Evolutionary conservation across 2,888 invertebrate genomes (phyloP), one percentile per base, ranked within the genome.

Genomic region (Oasisia sp.): DNA sequence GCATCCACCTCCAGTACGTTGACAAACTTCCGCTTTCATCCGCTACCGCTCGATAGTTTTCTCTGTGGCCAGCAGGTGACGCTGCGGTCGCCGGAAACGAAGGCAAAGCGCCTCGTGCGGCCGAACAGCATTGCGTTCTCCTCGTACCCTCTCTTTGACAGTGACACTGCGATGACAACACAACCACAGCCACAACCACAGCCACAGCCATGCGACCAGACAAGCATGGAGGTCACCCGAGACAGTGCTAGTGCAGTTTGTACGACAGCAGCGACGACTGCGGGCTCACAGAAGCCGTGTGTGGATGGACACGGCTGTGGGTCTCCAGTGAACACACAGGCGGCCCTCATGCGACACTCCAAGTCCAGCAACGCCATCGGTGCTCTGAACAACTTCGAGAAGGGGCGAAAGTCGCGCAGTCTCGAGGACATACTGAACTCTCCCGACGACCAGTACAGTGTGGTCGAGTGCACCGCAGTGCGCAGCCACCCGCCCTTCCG

Each of bases 101-200:
- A 94, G 92, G 95, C 95, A 89, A 95, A 95, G 93, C 94, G 95
- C 89, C 94, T 95, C 14, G 95, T 95, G 90, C 93, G 96, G 92
- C 96, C 96, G 32, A 95, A 95, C 94, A 96, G 95, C 94, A 96
- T 96, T 94, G 96, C 96, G 38, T 96, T 96, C 93, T 96, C 96
- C 19, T 94, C 95, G 91, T 95, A 95, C 92, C 96, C 95, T 38
- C 94, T 94, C 32, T 95, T 95, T 94, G 95, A 96, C 93, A 93
- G 95, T 94, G 56, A 94, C 94, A 14, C 94, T 94, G 5, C 74
- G 27, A 74, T 74, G 74, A 74, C 93, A 94, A 50, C 94, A 94
- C n/a, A 93, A 94, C 38, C 94, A 94, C n/a, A 93, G 94, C 38
- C 94, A 94, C 50, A 38, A 38, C 38, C 38, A 38, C 38, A 38